Conservation (phyloP, 1,140 invertebrate genomes). For the Drosophila varians region DNA sequence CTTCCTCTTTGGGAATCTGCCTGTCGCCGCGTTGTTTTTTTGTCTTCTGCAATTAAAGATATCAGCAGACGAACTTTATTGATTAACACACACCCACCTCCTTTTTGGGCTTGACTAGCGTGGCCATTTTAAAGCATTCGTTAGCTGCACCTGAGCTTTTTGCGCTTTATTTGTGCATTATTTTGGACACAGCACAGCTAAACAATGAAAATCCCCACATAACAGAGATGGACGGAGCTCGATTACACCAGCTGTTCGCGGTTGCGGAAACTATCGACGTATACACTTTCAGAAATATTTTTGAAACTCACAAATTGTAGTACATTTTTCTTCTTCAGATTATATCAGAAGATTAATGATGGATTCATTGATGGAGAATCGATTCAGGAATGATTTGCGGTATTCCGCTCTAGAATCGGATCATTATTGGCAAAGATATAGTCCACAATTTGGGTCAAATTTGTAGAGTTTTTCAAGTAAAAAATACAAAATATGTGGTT, state of each 20-base stretch:
- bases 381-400: too few relatives aligned
- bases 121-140: constrained; percentile 56
- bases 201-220: constrained; percentile 54
- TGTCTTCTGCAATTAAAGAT: constrained; percentile 62
- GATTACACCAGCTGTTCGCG: constrained; percentile 10
- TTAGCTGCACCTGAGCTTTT: neutral
- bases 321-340: too few relatives aligned
- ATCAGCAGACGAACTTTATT: neutral
- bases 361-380: too few relatives aligned
- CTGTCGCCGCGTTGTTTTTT: constrained; percentile 34
- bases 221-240: constrained; percentile 26
- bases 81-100: constrained; percentile 27
- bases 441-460: too few relatives aligned
- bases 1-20: constrained; percentile 36
- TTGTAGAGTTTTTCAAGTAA: too few relatives aligned
- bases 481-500: too few relatives aligned
- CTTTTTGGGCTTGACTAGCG: constrained; percentile 74
- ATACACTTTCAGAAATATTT: neutral
- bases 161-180: constrained; percentile 30
- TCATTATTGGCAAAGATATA: too few relatives aligned
- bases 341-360: too few relatives aligned
- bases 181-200: constrained; percentile 8
- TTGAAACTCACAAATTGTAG: too few relatives aligned
- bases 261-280: neutral
- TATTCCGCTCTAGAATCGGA: too few relatives aligned